phyloP scores from a whole-genome alignment of 2,113 vertebrate species.

The Apteryx mantelli region DNA sequence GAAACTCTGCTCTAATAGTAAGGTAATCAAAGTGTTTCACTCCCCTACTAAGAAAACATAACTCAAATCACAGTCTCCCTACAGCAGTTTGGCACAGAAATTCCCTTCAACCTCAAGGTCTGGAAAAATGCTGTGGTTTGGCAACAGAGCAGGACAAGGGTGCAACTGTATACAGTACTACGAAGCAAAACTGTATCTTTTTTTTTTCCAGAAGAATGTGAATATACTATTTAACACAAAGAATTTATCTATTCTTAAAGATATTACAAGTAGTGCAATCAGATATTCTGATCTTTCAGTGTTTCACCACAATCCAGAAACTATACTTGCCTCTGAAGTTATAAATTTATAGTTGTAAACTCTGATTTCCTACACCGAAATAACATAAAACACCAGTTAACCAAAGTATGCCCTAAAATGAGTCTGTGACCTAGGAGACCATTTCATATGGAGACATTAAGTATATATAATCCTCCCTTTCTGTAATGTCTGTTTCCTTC shows the following conservation, averaged over 20 bases:
- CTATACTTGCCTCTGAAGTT: not conserved
- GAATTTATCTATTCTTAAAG: not conserved
- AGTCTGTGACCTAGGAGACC: not conserved
- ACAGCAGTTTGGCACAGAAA: not conserved
- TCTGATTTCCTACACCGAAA: not conserved
- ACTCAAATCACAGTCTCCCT: not conserved
- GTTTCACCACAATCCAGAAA: not conserved
- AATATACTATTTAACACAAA: not conserved
- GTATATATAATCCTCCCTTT: not conserved
- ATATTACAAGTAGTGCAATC: not conserved
- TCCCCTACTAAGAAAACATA: not conserved
- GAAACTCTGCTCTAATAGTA: not conserved
- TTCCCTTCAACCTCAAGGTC: not conserved
- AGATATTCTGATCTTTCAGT: not conserved
- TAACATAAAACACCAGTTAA: not conserved
- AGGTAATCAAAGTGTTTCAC: not conserved
- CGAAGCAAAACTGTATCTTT: not conserved
- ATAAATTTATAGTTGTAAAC: not conserved
- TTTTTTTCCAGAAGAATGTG: not conserved
- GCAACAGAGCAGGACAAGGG: not conserved
- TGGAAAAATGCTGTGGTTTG: slow-evolving; percentile 30
- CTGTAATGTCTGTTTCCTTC: not conserved
- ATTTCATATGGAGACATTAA: not conserved
- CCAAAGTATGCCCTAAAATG: not conserved
- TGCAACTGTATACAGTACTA: not conserved